phyloP scores from a whole-genome alignment of 1,140 invertebrate genomes.

The Drosophila elegans region DNA sequence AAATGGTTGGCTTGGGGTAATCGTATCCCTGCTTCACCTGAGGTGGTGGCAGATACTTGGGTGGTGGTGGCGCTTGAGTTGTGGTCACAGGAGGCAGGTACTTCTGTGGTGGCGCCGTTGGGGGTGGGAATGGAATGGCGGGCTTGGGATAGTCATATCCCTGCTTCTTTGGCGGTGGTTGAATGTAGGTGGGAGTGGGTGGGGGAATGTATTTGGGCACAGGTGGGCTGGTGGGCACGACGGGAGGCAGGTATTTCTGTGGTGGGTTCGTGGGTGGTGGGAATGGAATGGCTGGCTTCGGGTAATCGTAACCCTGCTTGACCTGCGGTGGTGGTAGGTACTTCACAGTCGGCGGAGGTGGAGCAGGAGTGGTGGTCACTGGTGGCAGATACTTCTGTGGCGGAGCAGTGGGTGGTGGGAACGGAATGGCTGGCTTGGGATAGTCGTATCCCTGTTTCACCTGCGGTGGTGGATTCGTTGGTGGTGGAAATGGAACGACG shows the following conservation, averaged over 20 bases:
- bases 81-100: constrained; percentile 38
- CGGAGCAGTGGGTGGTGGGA: constrained; percentile 47
- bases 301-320: constrained; percentile 58
- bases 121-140: constrained; percentile 56
- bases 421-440: constrained; percentile 56
- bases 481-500: constrained; percentile 31
- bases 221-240: constrained; percentile 39
- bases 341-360: constrained; percentile 13
- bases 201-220: constrained; percentile 52
- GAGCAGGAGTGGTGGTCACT: constrained; percentile 15
- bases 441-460: constrained; percentile 55
- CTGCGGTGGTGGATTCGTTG: constrained; percentile 36
- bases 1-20: constrained; percentile 59
- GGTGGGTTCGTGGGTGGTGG: constrained; percentile 49
- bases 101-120: constrained; percentile 39
- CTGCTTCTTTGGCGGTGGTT: constrained; percentile 29
- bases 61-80: constrained; percentile 18
- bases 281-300: constrained; percentile 63
- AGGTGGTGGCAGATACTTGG: constrained; percentile 31
- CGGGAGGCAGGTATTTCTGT: constrained; percentile 61
- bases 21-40: constrained; percentile 42
- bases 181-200: constrained; percentile 50
- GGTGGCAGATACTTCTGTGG: constrained; percentile 59
- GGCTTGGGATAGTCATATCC: constrained; percentile 73
- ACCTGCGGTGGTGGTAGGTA: constrained; percentile 35